Percentiles rank a stretch among this genome's conserved stretches.
These are phyloP conservation scores for Hippocampus comes DNA, from an alignment of 2,113 vertebrate genomes.

Conservation along the genomic window DNA sequence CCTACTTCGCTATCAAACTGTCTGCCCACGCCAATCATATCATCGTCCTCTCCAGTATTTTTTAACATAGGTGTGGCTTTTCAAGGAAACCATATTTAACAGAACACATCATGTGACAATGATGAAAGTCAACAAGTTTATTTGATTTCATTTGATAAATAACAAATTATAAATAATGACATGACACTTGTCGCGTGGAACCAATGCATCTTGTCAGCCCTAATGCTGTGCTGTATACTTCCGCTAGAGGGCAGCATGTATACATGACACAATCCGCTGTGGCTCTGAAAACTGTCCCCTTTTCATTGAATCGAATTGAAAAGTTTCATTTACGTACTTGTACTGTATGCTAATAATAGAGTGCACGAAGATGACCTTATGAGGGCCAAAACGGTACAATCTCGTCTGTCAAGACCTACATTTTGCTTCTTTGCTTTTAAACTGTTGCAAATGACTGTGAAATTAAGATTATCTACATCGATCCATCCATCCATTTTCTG, in stretches of 20 bases:
- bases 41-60: too few species aligned
- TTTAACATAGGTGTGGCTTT: too few species aligned
- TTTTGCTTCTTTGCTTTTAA: too few species aligned
- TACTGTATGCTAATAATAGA: background rate
- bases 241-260: conserved; percentile 16
- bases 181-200: background rate
- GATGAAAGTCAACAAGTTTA: background rate
- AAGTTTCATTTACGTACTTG: background rate
- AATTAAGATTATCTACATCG: too few species aligned
- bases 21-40: too few species aligned
- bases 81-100: too few species aligned
- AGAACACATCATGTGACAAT: too few species aligned
- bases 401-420: too few species aligned
- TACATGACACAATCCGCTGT: background rate
- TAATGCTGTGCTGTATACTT: background rate
- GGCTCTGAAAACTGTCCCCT: background rate
- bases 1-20: background rate
- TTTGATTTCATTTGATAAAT: background rate
- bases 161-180: background rate
- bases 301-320: background rate
- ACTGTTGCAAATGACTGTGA: too few species aligned
- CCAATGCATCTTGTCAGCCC: background rate
- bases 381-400: too few species aligned
- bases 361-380: too few species aligned
- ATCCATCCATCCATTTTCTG: too few species aligned